Base-by-base conservation (phyloP, 2,888 invertebrate genomes). In the Pediacus dermestoides region DNA sequence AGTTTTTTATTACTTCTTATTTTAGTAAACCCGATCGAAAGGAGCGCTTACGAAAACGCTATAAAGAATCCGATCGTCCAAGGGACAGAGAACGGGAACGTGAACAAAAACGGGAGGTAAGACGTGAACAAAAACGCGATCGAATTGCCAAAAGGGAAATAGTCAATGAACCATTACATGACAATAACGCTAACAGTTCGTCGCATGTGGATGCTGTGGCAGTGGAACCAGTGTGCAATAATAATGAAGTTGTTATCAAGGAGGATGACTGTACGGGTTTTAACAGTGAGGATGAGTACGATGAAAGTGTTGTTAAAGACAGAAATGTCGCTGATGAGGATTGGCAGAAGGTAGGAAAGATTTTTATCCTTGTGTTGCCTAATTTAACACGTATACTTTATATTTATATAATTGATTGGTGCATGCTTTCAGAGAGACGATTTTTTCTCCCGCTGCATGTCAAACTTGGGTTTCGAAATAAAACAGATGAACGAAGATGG, bases 401-500 rank as follows among this genome's bases (percentile, higher is more conserved):
- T 18, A n/a, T n/a, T n/a, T n/a, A n/a, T n/a, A n/a, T n/a, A n/a
- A n/a, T n/a, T n/a, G n/a, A n/a, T n/a, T n/a, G n/a, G n/a, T n/a
- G n/a, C n/a, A n/a, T n/a, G n/a, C 16, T 54, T 57, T 39, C 39
- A 67, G 65, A 58, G 67, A 28, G 68, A 68, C 44, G 61, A 61
- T 21, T 57, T 61, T 16, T 68, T 68, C 47, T 62, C 64, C 3
- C 54, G 67, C 13, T 66, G 63, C 34, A 71, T 87, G 67, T 75
- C 80, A 31, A 84, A 85, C 60, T 78, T 82, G 57, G 88, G 89
- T 28, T 82, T 83, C 55, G 73, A 81, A 38, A 80, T 92, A 15
- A 88, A 88, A 63, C 79, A 81, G 48, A 90, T 91, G 77, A 82
- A 81, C 44, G 88, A 89, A 65, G 91, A 92, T 70, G 91, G 91